Percentiles rank a stretch among this genome's conserved stretches.
Evolutionary conservation across 2,888 invertebrate genomes (phyloP).

Genomic region (Metalampra italica): DNA sequence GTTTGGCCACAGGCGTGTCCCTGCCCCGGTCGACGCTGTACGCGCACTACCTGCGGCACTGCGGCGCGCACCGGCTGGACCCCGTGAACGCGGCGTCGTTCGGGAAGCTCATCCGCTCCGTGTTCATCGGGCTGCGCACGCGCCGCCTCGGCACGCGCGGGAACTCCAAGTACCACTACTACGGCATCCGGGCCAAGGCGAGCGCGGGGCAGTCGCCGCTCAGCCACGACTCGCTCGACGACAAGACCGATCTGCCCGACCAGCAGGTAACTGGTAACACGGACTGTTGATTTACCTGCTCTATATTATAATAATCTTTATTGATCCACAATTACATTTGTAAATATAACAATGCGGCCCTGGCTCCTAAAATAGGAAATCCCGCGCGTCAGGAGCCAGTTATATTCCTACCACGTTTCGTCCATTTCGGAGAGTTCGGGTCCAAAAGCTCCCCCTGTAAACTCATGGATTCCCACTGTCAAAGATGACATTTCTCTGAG

Average conservation of each 20-base stretch:
- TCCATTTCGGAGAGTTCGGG: too few relatives aligned
- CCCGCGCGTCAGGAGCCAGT: too few relatives aligned
- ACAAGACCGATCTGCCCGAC: conserved; percentile 33
- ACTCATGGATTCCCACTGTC: too few relatives aligned
- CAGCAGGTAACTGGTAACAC: conserved; percentile 30
- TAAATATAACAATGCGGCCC: too few relatives aligned
- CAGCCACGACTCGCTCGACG: conserved; percentile 25
- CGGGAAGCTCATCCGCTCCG: conserved; percentile 98
- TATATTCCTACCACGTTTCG: too few relatives aligned
- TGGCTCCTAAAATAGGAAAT: too few relatives aligned
- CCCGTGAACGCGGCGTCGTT: conserved; percentile 99
- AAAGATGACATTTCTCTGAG: too few relatives aligned
- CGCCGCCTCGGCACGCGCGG: conserved; percentile 97
- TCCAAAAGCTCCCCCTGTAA: too few relatives aligned
- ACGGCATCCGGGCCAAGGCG: conserved; percentile 84
- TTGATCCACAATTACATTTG: too few relatives aligned
- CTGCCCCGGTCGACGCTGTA: conserved; percentile 97
- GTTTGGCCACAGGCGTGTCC: conserved; percentile 81
- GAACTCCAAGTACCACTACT: conserved; percentile 99
- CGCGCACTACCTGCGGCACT: conserved; percentile 97
- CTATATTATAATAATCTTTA: too few relatives aligned
- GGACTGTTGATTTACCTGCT: too few relatives aligned
- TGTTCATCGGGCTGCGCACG: conserved; percentile 97
- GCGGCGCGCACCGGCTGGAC: conserved; percentile 94
- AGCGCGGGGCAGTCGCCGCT: conserved; percentile 14